Evolutionary conservation across 2,797 vertebrate species (phyloP).

Genomic region (Nasua narica): DNA sequence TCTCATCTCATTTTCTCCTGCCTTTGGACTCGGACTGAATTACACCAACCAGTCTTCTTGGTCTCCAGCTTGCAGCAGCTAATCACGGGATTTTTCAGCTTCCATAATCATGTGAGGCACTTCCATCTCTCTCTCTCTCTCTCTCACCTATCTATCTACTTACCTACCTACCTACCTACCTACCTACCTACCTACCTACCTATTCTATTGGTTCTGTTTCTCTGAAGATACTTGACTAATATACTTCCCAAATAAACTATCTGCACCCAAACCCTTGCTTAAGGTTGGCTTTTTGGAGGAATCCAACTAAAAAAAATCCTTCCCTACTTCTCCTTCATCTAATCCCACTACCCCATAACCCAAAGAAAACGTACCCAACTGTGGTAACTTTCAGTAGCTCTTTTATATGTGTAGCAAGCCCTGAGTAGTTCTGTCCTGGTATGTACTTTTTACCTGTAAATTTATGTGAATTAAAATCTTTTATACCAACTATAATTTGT

Average conservation of each 20-base stretch:
- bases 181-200: not conserved
- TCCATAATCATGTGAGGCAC: not conserved
- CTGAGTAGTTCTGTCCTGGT: not conserved
- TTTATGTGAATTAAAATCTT: constrained; percentile 49
- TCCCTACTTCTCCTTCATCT: not conserved
- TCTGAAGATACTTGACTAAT: not conserved
- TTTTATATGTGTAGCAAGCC: not conserved
- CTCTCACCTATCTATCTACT: not conserved
- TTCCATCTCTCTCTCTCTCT: not conserved
- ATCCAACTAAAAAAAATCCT: not conserved
- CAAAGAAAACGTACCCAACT: not conserved
- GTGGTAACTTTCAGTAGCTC: not conserved
- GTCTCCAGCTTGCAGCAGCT: not conserved
- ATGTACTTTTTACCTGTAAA: not conserved
- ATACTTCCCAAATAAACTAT: not conserved
- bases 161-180: not conserved
- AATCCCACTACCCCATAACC: not conserved
- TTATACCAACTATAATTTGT: constrained; percentile 60
- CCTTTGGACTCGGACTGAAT: not conserved
- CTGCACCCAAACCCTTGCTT: not conserved
- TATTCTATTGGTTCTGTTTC: not conserved
- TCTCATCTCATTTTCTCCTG: not conserved
- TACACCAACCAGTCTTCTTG: not conserved
- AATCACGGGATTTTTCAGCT: not conserved
- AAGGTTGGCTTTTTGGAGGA: not conserved